Percentiles rank a stretch among this genome's conserved stretches.
These are phyloP conservation scores for Candoia aspera DNA, from an alignment of 2,113 vertebrate species.

Conservation along the genomic window DNA sequence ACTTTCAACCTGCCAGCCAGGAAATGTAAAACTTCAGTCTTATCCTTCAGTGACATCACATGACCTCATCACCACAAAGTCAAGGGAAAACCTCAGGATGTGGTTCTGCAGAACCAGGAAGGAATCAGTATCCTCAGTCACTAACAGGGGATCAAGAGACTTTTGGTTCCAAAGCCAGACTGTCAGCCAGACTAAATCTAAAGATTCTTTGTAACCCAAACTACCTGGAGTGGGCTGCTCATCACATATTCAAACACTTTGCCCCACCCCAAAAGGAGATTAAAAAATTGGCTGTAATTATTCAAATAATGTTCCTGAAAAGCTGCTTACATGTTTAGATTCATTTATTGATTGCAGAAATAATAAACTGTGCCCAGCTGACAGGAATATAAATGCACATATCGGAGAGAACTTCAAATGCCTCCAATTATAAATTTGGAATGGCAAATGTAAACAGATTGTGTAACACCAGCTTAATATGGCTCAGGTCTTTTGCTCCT, in stretches of 20 bases:
- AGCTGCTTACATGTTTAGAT: background rate
- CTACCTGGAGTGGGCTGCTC: background rate
- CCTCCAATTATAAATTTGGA: slow-evolving; percentile 8
- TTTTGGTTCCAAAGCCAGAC: background rate
- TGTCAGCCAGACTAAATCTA: background rate
- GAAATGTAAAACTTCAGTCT: background rate
- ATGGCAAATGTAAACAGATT: slow-evolving; percentile 33
- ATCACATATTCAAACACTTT: background rate
- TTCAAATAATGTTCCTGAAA: background rate
- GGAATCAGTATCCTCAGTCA: background rate
- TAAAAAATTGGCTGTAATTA: background rate
- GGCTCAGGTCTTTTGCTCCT: slow-evolving; percentile 18
- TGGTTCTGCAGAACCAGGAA: background rate
- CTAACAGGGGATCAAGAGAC: background rate
- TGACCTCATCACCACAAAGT: background rate
- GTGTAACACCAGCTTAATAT: slow-evolving; percentile 7
- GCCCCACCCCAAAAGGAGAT: background rate
- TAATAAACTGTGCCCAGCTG: background rate
- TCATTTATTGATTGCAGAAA: slow-evolving; percentile 32
- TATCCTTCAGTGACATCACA: background rate
- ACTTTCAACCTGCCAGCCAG: background rate
- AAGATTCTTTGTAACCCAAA: background rate
- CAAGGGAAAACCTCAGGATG: background rate
- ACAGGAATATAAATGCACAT: background rate
- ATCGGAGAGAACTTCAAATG: background rate